These are phyloP conservation scores for Halictus quadricinctus DNA, from an alignment of 2,888 invertebrate species.

Conservation along the genomic window DNA sequence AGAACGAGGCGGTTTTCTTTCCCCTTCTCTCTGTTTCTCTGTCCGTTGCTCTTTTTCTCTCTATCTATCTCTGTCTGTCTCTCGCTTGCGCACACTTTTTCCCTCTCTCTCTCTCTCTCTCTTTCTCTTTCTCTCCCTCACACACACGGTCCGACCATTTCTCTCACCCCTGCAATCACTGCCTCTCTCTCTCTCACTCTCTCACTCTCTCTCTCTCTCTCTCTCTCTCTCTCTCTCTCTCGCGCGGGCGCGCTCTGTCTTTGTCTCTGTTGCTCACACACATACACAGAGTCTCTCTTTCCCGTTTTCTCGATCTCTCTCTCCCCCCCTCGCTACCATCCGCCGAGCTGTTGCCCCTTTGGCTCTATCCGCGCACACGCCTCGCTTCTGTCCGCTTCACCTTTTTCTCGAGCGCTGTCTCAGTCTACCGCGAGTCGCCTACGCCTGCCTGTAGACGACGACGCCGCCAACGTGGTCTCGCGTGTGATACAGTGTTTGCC, in stretches of 20 bases:
- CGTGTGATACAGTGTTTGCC: slow-evolving; percentile 49
- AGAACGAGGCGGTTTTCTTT: slow-evolving; percentile 60
- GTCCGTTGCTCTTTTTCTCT: slow-evolving; percentile 18
- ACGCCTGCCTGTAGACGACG: slow-evolving; percentile 57
- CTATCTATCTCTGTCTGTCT: slow-evolving; percentile 31
- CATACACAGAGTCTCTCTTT: not conserved
- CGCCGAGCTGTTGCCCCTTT: slow-evolving; percentile 55
- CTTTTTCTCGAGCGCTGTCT: slow-evolving; percentile 61
- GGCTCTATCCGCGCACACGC: slow-evolving; percentile 60
- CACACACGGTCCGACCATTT: not conserved
- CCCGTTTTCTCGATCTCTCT: slow-evolving; percentile 10
- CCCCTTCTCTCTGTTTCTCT: slow-evolving; percentile 29
- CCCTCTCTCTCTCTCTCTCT: slow-evolving; percentile 13
- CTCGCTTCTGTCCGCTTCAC: slow-evolving; percentile 57
- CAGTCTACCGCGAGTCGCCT: slow-evolving; percentile 67
- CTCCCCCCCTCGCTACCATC: slow-evolving; percentile 26
- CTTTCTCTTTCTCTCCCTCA: not conserved
- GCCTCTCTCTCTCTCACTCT: slow-evolving; percentile 2
- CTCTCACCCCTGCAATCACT: slow-evolving; percentile 7
- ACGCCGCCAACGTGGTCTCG: slow-evolving; percentile 41
- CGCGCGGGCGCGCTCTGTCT: not conserved
- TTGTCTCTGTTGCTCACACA: not conserved
- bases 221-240: not conserved
- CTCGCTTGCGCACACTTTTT: slow-evolving; percentile 32
- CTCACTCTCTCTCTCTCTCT: not conserved